Evolutionary conservation across 2,797 vertebrate species (phyloP).

Genomic region (Sebastes cheni): DNA sequence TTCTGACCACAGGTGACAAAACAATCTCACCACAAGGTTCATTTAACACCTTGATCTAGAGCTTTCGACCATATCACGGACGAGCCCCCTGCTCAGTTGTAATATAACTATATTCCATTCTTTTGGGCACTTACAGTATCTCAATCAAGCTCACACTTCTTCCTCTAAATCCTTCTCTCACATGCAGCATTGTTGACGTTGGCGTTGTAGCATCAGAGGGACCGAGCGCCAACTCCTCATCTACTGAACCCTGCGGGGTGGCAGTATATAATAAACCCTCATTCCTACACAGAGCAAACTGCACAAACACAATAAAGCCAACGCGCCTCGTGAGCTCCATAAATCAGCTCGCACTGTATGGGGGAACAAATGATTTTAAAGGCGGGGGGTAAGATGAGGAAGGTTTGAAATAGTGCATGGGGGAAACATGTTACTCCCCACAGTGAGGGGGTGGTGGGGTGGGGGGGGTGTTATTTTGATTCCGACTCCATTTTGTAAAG

Average conservation of each 20-base stretch:
- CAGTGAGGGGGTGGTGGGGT: not conserved
- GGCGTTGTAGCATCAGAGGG: not conserved
- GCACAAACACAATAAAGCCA: constrained; percentile 7
- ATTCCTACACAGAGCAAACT: not conserved
- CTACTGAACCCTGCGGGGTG: constrained; percentile 22
- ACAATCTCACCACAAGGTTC: no score
- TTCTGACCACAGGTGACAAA: no score
- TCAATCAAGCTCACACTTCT: not conserved
- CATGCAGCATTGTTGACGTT: not conserved
- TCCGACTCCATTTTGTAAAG: not conserved
- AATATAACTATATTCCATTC: not conserved
- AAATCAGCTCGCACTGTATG: not conserved
- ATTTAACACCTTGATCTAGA: no score
- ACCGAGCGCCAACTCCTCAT: not conserved
- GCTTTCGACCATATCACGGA: no score
- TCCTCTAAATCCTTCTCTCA: not conserved
- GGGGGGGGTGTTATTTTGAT: not conserved
- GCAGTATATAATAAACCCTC: constrained; percentile 26
- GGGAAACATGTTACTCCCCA: not conserved
- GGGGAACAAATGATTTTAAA: not conserved
- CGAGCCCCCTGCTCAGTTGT: no score
- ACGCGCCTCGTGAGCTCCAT: not conserved
- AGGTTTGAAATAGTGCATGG: not conserved
- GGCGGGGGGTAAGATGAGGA: not conserved
- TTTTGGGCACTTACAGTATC: not conserved